A percentile compares a stretch with the other conserved stretches of the same genome.
Conservation (phyloP, 2,888 invertebrate species). For the Nymphalis c-album region DNA sequence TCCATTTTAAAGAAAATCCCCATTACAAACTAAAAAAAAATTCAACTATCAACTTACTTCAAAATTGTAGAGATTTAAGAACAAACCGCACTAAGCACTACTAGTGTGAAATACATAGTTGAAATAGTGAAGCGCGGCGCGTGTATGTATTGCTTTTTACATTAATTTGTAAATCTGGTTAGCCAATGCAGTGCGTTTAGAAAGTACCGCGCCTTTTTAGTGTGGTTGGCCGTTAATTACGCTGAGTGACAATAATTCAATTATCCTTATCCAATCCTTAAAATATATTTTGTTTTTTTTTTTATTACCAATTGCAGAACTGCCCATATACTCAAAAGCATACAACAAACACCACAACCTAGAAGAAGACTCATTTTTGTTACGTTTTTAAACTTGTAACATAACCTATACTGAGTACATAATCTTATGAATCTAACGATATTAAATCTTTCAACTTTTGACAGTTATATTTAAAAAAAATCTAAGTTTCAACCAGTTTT, state of each 20-base stretch:
- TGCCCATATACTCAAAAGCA: slow-evolving; percentile 61
- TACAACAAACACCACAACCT: slow-evolving; percentile 51
- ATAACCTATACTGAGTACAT: neutral
- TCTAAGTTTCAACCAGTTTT: too few species aligned
- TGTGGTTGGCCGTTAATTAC: neutral
- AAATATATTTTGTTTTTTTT: neutral
- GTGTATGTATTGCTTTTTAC: too few species aligned
- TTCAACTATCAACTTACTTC: neutral
- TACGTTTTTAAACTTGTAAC: slow-evolving; percentile 3
- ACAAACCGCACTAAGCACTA: too few species aligned
- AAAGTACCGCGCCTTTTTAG: too few species aligned
- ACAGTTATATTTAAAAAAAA: neutral
- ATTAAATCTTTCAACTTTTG: neutral
- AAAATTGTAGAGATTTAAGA: neutral
- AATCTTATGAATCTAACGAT: neutral
- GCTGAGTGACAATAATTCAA: neutral
- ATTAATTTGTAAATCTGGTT: too few species aligned
- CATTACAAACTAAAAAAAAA: slow-evolving; percentile 55
- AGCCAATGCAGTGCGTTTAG: too few species aligned
- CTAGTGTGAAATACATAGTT: too few species aligned
- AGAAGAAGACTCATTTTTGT: slow-evolving; percentile 48
- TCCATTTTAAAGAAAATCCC: slow-evolving; percentile 56
- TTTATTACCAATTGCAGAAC: slow-evolving; percentile 60
- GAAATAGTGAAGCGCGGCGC: too few species aligned
- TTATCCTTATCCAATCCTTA: too few species aligned